Conservation (phyloP, 2,113 vertebrate species). For the Etheostoma spectabile region DNA sequence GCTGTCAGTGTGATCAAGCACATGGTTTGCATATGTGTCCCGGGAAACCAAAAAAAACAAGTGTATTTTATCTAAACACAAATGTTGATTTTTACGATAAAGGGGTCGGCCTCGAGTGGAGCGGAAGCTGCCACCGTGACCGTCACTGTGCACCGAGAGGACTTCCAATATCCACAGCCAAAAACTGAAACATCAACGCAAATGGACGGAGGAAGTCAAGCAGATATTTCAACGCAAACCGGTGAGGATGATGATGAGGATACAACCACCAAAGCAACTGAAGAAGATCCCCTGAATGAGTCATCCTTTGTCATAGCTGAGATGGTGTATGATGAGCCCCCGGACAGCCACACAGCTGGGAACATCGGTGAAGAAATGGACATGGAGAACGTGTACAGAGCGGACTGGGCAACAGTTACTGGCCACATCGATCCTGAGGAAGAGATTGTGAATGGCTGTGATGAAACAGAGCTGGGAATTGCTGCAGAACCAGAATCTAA, state of each 20-base stretch:
- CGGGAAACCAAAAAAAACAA: not conserved
- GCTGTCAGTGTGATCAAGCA: not conserved
- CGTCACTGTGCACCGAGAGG: not conserved
- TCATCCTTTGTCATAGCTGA: not conserved
- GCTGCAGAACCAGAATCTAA: not conserved
- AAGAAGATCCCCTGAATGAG: not conserved
- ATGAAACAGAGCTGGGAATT: conserved; percentile 4
- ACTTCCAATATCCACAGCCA: not conserved
- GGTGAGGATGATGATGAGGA: not conserved
- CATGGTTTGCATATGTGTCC: not conserved
- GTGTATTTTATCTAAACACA: conserved; percentile 32
- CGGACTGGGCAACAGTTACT: not conserved
- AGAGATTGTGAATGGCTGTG: not conserved
- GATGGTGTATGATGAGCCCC: not conserved
- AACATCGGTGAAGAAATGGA: not conserved
- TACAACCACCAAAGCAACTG: not conserved
- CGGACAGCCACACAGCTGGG: not conserved
- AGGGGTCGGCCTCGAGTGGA: conserved; percentile 30
- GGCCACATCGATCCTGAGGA: not conserved
- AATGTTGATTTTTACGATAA: conserved; percentile 61
- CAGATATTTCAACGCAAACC: conserved; percentile 50
- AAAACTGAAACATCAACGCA: conserved; percentile 46
- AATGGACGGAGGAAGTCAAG: conserved; percentile 1
- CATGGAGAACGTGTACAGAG: not conserved
- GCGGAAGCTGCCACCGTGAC: accelerated